Base-by-base conservation (phyloP, 2,888 invertebrate genomes). In the Aphrophora alni region DNA sequence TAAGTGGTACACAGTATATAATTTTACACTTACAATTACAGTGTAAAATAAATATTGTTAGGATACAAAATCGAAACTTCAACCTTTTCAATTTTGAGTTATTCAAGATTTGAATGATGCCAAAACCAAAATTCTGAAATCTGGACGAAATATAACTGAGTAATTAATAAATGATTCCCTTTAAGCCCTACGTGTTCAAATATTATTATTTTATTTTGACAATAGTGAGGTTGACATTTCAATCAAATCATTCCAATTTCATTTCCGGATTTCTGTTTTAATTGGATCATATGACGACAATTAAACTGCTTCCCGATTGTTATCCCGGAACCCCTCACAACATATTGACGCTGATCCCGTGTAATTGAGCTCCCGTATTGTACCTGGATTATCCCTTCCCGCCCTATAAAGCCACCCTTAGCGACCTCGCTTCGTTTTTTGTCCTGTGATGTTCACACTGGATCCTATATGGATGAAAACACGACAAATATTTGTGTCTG, bases 381-480 rank as follows among this genome's bases (percentile, higher is more conserved):
- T 77, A 77, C 77, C 77, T 77, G 77, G 77, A 77, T 77, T 77
- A 77, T 77, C 77, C 77, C 38, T 68, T 38, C 77, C 21, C 28
- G 33, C 25, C 77, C 59, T 33, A 33, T 33, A 33, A 33, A 33
- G 33, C 33, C 33, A 33, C 33, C 44, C 44, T 44, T 44, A 44
- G 44, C 44, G n/a, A n/a, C n/a, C n/a, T n/a, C n/a, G n/a, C n/a
- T 8, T n/a, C 1, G 21, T 59, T 59, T 59, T 59, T 59, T 59
- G 59, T 59, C 59, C 4, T 3, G 44, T 21, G 44, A 44, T 44
- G 44, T 44, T 44, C 44, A 44, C 8, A 14, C 59, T 0, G 59
- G n/a, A n/a, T 59, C 21, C 21, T 21, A 21, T 2, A 21, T 21
- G 59, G 59, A 14, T 21, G 59, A 44, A 5, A 44, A 10, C 44